A percentile compares a stretch with the other conserved stretches of the same genome.
Conservation (phyloP, 2,113 vertebrate species). For the Platycercus adscitus region DNA sequence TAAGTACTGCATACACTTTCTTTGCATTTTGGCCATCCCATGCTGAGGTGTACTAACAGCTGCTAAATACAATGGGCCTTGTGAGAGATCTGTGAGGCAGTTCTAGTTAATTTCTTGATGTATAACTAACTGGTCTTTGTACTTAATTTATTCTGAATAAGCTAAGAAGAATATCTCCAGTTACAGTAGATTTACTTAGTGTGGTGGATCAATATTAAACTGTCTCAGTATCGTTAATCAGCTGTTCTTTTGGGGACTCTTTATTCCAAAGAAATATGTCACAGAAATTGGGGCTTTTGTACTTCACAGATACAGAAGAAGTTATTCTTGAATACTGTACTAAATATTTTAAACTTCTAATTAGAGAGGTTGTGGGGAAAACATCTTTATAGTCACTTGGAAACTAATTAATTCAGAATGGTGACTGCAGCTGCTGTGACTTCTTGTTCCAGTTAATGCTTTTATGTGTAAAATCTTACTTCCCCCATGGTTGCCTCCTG, state of each 20-base stretch:
- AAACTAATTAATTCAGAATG: background rate
- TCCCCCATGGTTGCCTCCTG: background rate
- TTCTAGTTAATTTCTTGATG: background rate
- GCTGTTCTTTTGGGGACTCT: background rate
- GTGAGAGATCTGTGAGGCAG: background rate
- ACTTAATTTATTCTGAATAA: background rate
- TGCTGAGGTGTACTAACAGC: background rate
- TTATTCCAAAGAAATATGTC: background rate
- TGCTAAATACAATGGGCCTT: background rate
- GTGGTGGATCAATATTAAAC: background rate
- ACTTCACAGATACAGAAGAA: background rate
- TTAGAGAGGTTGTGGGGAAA: background rate
- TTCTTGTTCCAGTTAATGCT: background rate
- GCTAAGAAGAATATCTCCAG: background rate
- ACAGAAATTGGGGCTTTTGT: background rate
- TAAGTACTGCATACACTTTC: background rate
- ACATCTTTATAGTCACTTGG: background rate
- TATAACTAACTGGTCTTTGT: background rate
- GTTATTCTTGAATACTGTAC: background rate
- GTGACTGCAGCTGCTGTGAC: background rate
- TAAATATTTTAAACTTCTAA: background rate
- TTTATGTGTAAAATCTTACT: background rate
- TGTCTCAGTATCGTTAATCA: background rate
- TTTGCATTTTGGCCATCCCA: background rate
- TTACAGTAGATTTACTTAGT: background rate